Evolutionary conservation across 2,888 invertebrate species (phyloP).

Genomic region (Aporophyla nigra): DNA sequence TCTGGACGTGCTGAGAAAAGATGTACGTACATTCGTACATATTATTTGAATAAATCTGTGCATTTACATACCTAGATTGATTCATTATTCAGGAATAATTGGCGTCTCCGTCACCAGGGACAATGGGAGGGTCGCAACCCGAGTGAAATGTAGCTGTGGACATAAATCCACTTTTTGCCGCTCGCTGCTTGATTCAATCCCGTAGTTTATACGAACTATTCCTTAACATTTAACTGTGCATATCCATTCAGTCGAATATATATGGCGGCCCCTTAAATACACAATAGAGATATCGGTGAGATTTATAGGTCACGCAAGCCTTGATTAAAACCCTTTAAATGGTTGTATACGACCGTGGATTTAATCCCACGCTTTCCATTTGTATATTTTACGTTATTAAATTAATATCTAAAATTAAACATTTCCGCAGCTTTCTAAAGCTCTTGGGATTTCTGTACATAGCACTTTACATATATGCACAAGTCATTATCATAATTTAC

Average conservation of each 20-base stretch:
- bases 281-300: constrained; percentile 78
- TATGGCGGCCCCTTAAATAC: constrained; percentile 68
- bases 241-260: constrained; percentile 50
- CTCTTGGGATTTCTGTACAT: constrained; percentile 38
- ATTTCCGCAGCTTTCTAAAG: constrained; percentile 40
- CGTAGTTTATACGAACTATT: constrained; percentile 50
- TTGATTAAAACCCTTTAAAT: constrained; percentile 81
- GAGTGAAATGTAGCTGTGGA: constrained; percentile 73
- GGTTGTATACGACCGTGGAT: constrained; percentile 70
- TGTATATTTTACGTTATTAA: constrained; percentile 66
- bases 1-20: constrained; percentile 34
- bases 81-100: constrained; percentile 70
- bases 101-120: constrained; percentile 61
- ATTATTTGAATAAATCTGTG: constrained; percentile 55
- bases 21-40: constrained; percentile 37
- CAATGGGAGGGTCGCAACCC: constrained; percentile 66
- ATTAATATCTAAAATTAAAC: constrained; percentile 49
- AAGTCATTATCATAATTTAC: constrained; percentile 46
- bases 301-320: constrained; percentile 82
- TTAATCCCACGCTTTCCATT: constrained; percentile 74
- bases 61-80: constrained; percentile 31
- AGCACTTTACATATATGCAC: constrained; percentile 36
- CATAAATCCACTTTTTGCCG: constrained; percentile 65
- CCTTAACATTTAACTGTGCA: constrained; percentile 50
- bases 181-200: constrained; percentile 43